Evolutionary conservation across 2,113 vertebrate species (phyloP).

Genomic region (Centropus unirufus): DNA sequence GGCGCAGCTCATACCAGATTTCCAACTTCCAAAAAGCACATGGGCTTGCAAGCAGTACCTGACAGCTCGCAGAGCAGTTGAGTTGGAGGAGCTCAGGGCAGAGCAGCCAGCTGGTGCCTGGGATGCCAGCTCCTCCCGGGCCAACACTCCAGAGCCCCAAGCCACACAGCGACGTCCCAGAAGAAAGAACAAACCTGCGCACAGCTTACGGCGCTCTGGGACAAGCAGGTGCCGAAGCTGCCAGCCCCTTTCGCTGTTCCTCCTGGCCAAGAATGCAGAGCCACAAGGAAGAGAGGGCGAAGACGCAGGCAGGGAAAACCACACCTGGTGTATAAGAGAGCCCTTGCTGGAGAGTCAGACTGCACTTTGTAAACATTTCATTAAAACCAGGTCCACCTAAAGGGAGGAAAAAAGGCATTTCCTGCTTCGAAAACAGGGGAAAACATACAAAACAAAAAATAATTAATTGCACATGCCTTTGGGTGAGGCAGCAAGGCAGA

Average conservation of each 20-base stretch:
- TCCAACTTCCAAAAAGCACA: neutral
- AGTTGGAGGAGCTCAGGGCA: neutral
- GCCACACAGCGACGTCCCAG: fast-evolving
- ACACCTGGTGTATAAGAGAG: neutral
- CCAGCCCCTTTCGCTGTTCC: fast-evolving
- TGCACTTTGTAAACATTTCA: neutral
- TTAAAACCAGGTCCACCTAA: neutral
- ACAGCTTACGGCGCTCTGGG: neutral
- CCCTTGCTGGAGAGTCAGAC: neutral
- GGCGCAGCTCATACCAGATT: neutral
- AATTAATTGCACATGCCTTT: fast-evolving
- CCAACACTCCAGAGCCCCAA: neutral
- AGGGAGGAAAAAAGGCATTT: neutral
- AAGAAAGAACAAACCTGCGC: neutral
- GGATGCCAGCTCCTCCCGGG: neutral
- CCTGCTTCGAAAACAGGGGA: neutral
- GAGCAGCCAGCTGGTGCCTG: neutral
- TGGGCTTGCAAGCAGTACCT: fast-evolving
- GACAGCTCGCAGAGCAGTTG: fast-evolving
- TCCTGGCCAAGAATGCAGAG: neutral
- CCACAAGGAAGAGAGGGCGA: fast-evolving
- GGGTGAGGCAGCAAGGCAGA: neutral
- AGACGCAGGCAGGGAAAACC: neutral
- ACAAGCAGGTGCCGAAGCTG: neutral
- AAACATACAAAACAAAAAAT: neutral